Evolutionary conservation across 2,113 vertebrate species (phyloP), one percentile per base, ranked within the genome.

Genomic region (Montifringilla adamsi): DNA sequence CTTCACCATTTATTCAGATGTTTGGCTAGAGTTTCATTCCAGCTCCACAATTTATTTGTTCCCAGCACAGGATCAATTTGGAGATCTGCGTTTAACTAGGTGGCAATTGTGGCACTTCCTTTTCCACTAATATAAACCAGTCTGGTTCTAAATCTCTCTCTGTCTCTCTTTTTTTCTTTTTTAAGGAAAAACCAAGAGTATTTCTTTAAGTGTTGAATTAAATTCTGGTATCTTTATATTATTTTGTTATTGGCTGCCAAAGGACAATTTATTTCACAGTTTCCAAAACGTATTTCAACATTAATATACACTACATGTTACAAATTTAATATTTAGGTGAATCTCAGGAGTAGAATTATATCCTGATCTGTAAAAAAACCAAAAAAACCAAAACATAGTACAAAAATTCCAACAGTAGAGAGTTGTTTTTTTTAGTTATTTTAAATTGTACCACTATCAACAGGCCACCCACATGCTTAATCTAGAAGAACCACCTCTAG

Each of bases 391-490:
- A 75, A 58, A 28, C 14, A 10, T 7, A 60, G 14, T 22, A 33
- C 23, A 87, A 82, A 73, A 80, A n/a, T 28, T 68, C 31, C 8
- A 70, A 24, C 18, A 50, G 3, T 26, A 47, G 15, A 44, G 68
- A 50, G 15, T 19, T 47, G 15, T 41, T 41, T 6, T 27, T 59
- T 49, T 56, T 16, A 17, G 28, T 39, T 41, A 49, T 55, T 69
- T 59, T 21, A 11, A 75, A 44, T 72, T 84, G 24, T 88, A 49
- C 31, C 39, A 20, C 33, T 95, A 56, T 95, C 91, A 87, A 55
- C 55, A 83, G 95, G 91, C 96, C 96, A 97, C 96, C 94, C 96
- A 97, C 94, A 80, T 23, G 43, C 50, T 79, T 73, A 87, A 66
- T 85, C 81, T 83, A 79, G 89, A 88, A 87, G 75, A 95, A 94